Evolutionary conservation across 2,797 vertebrate genomes (phyloP).

Genomic region (Buceros bicornis): DNA sequence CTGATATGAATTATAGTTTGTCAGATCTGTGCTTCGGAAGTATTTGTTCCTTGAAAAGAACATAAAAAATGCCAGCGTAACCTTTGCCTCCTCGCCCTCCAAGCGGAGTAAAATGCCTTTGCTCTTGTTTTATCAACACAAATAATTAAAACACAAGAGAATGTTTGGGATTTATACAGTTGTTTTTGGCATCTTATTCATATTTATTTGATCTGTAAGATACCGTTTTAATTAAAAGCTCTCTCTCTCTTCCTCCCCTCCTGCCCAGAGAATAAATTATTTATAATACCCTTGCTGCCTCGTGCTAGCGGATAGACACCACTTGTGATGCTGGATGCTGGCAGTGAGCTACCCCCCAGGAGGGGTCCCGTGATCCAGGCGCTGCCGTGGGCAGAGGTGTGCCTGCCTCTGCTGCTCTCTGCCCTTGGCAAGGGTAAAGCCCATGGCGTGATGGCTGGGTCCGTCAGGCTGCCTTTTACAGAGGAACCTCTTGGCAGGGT

Average conservation of each 20-base stretch:
- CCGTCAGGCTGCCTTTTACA: rapidly evolving
- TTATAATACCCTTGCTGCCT: not conserved
- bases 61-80: conserved; percentile 35
- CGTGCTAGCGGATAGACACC: not conserved
- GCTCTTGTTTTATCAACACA: conserved; percentile 51
- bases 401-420: not conserved
- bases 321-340: not conserved
- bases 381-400: not conserved
- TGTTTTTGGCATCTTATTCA: conserved; percentile 57
- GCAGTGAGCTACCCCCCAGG: not conserved
- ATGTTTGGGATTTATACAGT: conserved; percentile 56
- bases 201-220: conserved; percentile 72
- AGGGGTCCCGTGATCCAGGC: not conserved
- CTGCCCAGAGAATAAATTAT: conserved; percentile 43
- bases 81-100: conserved; percentile 13
- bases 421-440: not conserved
- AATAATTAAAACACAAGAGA: conserved; percentile 71
- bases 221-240: conserved; percentile 68
- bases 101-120: conserved; percentile 3
- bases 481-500: rapidly evolving
- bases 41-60: conserved; percentile 51
- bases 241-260: not conserved
- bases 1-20: conserved; percentile 61
- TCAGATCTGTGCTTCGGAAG: conserved; percentile 55
- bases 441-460: rapidly evolving